Evolutionary conservation across 2,888 invertebrate genomes (phyloP).

Genomic region (Epistrophe grossulariae): DNA sequence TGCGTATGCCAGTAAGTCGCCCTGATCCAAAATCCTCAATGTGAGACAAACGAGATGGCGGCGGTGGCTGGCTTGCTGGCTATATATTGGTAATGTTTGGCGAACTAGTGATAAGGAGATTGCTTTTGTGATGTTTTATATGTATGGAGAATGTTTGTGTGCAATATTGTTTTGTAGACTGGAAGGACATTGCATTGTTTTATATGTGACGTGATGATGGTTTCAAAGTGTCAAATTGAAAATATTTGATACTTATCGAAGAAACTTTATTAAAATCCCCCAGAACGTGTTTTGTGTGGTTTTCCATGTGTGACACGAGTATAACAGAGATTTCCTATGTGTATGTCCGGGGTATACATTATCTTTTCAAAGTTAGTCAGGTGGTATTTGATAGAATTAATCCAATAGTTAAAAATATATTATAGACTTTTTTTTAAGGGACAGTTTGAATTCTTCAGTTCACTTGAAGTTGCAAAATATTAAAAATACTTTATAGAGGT

Average conservation of each 20-base stretch:
- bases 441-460: no score
- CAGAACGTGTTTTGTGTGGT: not conserved
- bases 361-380: no score
- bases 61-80: no score
- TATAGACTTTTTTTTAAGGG: no score
- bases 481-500: no score
- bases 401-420: no score
- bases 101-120: constrained; percentile 34
- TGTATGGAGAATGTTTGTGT: not conserved
- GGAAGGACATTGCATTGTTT: constrained; percentile 36
- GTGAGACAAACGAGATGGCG: constrained; percentile 23
- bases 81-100: constrained; percentile 11
- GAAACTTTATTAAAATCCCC: constrained; percentile 59
- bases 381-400: no score
- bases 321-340: no score
- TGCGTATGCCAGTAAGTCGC: constrained; percentile 47
- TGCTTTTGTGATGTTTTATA: not conserved
- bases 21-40: constrained; percentile 30
- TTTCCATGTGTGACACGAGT: no score
- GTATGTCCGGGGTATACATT: no score
- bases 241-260: constrained; percentile 63
- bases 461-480: no score
- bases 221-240: constrained; percentile 43
- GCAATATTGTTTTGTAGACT: constrained; percentile 56
- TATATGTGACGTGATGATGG: constrained; percentile 1